Base-by-base conservation (phyloP, 2,113 vertebrate species). In the Ranitomeya variabilis region DNA sequence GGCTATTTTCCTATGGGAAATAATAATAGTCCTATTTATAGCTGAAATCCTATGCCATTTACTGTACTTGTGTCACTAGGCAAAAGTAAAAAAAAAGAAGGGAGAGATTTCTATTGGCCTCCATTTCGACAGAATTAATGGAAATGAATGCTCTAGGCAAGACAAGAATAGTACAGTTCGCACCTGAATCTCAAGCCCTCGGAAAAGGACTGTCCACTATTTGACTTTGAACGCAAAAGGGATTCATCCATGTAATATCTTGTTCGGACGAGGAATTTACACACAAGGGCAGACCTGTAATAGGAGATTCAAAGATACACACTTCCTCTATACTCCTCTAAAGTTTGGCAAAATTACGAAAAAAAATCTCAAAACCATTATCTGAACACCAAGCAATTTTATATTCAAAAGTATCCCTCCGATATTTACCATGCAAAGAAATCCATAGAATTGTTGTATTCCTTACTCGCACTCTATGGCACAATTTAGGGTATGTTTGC, bases 201-300 rank as follows among this genome's bases (percentile, higher is more conserved):
- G 0, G 16, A 21, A 90, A 91, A 94, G 89, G 91, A 91, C 91
- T 94, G 90, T 92, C 91, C 93, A 92, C 91, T 92, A 90, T 90
- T 94, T 91, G 94, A 92, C 87, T 91, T 80, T 89, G 86, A 85
- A 67, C 19, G 23, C 73, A 79, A 52, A 45, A 21, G 59, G 51
- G 45, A 77, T 69, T 76, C 57, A 26, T 85, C 19, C 66, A 79
- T 78, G 74, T 73, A 89, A 84, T 79, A 77, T 78, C 8, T 37
- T 66, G 51, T 54, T 13, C n/a, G 54, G 54, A 86, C 73, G 15
- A 31, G 4, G 14, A 73, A 62, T 31, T 83, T 83, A 52, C 59
- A 77, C 80, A 62, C 19, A 88, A 83, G 78, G 26, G 26, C 31
- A 31, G 84, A 64, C 57, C 55, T 76, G 55, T 77, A 19, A 15